A percentile compares a stretch with the other conserved stretches of the same genome.
Conservation (phyloP, 2,113 vertebrate genomes). For the Petaurus breviceps region DNA sequence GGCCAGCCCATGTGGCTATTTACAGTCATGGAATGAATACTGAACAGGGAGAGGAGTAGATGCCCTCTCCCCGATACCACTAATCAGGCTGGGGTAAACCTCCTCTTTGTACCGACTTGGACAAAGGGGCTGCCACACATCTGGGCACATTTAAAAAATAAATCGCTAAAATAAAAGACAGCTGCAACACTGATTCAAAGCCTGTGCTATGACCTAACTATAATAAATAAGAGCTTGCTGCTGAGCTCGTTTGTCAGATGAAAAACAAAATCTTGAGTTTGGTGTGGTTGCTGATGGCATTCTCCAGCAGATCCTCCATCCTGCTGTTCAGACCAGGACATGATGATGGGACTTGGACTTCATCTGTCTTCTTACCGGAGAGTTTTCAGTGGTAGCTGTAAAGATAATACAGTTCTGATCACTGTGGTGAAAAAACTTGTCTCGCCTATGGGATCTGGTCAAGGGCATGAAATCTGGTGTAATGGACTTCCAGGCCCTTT, state of each 20-base stretch:
- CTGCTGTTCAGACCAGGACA: conserved; percentile 6
- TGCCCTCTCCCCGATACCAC: background rate
- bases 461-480: background rate
- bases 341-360: conserved; percentile 77
- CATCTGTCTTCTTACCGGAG: conserved; percentile 87
- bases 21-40: conserved; percentile 58
- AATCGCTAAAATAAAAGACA: conserved; percentile 65
- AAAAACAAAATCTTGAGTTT: background rate
- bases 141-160: conserved; percentile 54
- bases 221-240: conserved; percentile 57
- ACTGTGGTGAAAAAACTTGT: background rate
- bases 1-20: conserved; percentile 10
- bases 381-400: conserved; percentile 87
- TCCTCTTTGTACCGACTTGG: background rate
- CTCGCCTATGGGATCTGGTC: background rate
- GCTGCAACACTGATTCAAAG: conserved; percentile 76
- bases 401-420: conserved; percentile 30
- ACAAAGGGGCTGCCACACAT: background rate
- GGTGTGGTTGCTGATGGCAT: conserved; percentile 9
- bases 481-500: background rate
- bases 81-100: background rate
- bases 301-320: conserved; percentile 37
- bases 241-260: conserved; percentile 58
- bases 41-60: background rate
- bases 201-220: conserved; percentile 68